Base-by-base conservation (phyloP, 2,888 invertebrate species). In the Drosophila mimetica region DNA sequence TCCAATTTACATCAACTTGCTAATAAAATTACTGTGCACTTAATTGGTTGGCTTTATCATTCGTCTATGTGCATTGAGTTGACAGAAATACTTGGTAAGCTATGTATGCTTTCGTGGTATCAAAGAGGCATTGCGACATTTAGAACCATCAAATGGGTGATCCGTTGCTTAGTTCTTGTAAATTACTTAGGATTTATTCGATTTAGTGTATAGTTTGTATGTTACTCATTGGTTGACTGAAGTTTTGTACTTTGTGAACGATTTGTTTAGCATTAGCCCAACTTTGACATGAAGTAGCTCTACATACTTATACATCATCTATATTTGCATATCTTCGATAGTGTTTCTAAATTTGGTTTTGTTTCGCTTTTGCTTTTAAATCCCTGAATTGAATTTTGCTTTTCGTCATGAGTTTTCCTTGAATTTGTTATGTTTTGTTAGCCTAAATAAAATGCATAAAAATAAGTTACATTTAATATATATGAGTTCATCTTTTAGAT, bases 321-420 rank as follows among this genome's bases (percentile, higher is more conserved):
- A 51, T n/a, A 36, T 63, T 65, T 67, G 65, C 60, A 64, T 48
- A 53, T 59, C 28, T 37, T 51, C 55, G 84, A 71, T 71, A 60
- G 69, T 66, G 70, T 60, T 39, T 39, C 37, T 37, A 36, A 51
- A 50, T 64, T 64, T 60, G 58, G 39, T 30, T 63, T 58, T 32
- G 53, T 54, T 64, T 55, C 70, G 60, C 72, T 71, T 77, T 74
- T 48, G 42, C 55, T 54, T 76, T 73, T 86, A 82, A 89, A 89
- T 90, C 90, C 90, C 90, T 90, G 90, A 90, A 90, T 86, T 53
- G 55, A 89, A 89, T 90, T 89, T 90, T 89, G 90, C 87, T 89
- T 86, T 81, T 86, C 76, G 79, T 85, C 78, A 66, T 80, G 83
- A 66, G 72, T 72, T 61, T 58, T 66, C 53, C 22, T 67, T 77